Conservation (phyloP, 2,888 invertebrate genomes). For the Aspidiotus destructor region DNA sequence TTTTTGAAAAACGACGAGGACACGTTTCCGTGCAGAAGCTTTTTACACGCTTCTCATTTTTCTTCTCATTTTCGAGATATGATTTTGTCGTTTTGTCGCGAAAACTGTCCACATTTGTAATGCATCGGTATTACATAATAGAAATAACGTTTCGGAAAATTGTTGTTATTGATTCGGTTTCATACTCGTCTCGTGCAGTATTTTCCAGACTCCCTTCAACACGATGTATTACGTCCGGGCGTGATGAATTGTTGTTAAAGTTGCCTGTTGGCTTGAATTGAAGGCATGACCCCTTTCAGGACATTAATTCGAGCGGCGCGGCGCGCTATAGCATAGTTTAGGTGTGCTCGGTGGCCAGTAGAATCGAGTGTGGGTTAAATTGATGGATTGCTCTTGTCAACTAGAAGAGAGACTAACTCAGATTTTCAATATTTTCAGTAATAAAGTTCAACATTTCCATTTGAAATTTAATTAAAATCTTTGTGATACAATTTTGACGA, state of each 20-base stretch:
- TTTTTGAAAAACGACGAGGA: no score
- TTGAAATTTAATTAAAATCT: slow-evolving; percentile 29
- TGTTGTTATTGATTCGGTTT: slow-evolving; percentile 2
- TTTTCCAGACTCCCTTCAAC: background rate
- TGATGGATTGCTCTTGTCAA: slow-evolving; percentile 31
- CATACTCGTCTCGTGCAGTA: background rate
- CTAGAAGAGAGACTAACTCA: slow-evolving; percentile 21
- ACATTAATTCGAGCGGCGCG: slow-evolving; percentile 22
- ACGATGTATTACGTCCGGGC: slow-evolving; percentile 12
- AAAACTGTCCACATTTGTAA: background rate
- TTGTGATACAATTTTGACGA: slow-evolving; percentile 26
- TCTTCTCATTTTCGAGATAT: no score
- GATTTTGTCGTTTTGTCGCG: no score
- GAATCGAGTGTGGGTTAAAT: slow-evolving; percentile 26
- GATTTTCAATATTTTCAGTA: slow-evolving; percentile 27
- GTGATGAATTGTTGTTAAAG: slow-evolving; percentile 29
- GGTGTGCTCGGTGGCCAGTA: background rate
- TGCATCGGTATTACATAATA: slow-evolving; percentile 4
- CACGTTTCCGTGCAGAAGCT: no score
- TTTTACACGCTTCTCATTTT: no score
- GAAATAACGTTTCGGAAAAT: slow-evolving; percentile 1
- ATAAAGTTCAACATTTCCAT: slow-evolving; percentile 24
- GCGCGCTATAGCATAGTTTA: slow-evolving; percentile 8
- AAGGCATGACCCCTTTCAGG: slow-evolving; percentile 30
- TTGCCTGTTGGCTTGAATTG: slow-evolving; percentile 26